Conservation (phyloP, 2,797 vertebrate genomes). For the Nannoperca australis region DNA sequence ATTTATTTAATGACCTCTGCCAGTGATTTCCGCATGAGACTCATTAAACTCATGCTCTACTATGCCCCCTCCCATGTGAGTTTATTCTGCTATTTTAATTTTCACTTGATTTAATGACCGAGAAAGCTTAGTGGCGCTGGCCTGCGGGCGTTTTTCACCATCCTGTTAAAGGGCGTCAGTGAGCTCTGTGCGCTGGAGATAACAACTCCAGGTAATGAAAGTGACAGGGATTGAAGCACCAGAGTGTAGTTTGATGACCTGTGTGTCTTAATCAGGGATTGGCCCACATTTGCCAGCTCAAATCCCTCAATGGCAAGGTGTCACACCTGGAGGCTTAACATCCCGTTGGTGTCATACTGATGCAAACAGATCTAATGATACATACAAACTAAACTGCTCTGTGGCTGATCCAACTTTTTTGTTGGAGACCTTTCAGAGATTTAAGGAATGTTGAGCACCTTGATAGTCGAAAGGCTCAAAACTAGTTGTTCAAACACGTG, state of each 20-base stretch:
- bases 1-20: constrained; percentile 40
- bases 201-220: constrained; percentile 77
- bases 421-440: too few relatives aligned
- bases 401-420: too few relatives aligned
- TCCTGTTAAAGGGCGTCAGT: constrained; percentile 44
- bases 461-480: too few relatives aligned
- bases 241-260: constrained; percentile 52
- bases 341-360: constrained; percentile 43
- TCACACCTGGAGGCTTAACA: constrained; percentile 67
- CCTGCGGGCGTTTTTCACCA: constrained; percentile 24
- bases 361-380: constrained; percentile 56
- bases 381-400: background rate
- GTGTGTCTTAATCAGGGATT: constrained; percentile 79
- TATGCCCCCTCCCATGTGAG: background rate
- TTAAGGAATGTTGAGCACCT: too few relatives aligned
- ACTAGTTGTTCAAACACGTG: too few relatives aligned
- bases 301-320: constrained; percentile 61
- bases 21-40: constrained; percentile 19
- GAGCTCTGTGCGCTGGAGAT: constrained; percentile 20
- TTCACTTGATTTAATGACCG: constrained; percentile 48
- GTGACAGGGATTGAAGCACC: constrained; percentile 73
- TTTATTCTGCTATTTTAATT: constrained; percentile 53
- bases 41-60: constrained; percentile 19
- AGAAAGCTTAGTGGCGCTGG: constrained; percentile 12
- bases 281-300: constrained; percentile 71